Evolutionary conservation across 2,113 vertebrate genomes (phyloP).

Genomic region (Regulus satrapa): DNA sequence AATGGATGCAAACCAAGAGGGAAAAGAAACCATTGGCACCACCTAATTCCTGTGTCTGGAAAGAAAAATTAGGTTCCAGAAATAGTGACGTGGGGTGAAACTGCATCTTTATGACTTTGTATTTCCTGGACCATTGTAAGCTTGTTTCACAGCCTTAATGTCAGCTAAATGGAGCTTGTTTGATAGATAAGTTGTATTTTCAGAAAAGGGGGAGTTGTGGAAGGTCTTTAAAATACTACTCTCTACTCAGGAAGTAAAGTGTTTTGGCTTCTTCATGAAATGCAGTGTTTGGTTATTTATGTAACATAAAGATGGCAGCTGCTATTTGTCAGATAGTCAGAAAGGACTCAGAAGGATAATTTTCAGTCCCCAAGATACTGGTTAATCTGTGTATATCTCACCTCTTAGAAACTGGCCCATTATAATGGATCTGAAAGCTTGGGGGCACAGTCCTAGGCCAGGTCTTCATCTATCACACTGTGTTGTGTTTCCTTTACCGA

Average conservation of each 20-base stretch:
- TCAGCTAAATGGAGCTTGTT: neutral
- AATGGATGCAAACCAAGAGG: neutral
- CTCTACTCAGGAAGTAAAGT: neutral
- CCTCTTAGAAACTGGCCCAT: neutral
- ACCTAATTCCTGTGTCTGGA: neutral
- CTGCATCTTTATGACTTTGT: neutral
- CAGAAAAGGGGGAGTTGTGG: neutral
- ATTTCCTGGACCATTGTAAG: neutral
- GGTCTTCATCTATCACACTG: neutral
- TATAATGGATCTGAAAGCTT: neutral
- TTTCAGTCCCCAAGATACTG: neutral
- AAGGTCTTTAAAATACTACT: neutral
- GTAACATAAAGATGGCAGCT: neutral
- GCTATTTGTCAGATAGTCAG: neutral
- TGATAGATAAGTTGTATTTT: neutral
- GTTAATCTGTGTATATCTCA: neutral
- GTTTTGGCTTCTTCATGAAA: neutral
- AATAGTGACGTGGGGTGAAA: neutral
- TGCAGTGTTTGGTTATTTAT: neutral
- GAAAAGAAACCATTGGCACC: neutral
- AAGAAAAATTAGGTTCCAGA: neutral
- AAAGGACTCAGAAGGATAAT: neutral
- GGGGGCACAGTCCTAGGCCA: neutral
- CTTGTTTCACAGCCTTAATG: neutral
- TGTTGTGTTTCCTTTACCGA: neutral